phyloP scores from a whole-genome alignment of 1,140 invertebrate species.

The Cotesia chilonis region DNA sequence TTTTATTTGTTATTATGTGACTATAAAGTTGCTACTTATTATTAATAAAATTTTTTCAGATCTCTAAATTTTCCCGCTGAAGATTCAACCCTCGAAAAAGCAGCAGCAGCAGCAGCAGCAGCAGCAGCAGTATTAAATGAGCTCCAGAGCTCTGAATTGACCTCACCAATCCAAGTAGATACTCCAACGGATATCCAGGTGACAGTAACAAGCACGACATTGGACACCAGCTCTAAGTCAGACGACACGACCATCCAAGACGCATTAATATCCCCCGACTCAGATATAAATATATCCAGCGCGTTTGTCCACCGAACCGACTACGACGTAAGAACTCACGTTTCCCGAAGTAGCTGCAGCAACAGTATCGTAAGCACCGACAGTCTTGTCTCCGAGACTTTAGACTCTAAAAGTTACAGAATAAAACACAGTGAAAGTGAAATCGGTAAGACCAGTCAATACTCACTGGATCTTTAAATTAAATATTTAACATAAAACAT shows the following conservation, averaged over 20 bases:
- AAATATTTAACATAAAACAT: no score
- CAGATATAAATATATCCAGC: conserved; percentile 51
- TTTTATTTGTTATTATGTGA: neutral
- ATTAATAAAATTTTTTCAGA: neutral
- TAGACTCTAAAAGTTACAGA: conserved; percentile 54
- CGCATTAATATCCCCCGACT: conserved; percentile 59
- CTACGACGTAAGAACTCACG: conserved; percentile 38
- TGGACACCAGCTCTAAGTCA: conserved; percentile 54
- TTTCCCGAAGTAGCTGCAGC: conserved; percentile 50
- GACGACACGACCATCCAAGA: conserved; percentile 59
- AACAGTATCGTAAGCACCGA: conserved; percentile 58
- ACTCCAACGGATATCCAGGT: conserved; percentile 52
- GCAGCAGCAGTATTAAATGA: conserved; percentile 36
- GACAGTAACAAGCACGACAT: conserved; percentile 53
- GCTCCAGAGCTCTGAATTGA: conserved; percentile 44
- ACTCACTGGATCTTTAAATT: neutral
- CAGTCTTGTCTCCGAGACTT: conserved; percentile 53
- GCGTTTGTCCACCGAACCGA: conserved; percentile 46
- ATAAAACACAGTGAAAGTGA: conserved; percentile 60
- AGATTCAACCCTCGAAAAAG: conserved; percentile 31
- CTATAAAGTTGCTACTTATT: neutral
- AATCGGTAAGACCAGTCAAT: conserved; percentile 51
- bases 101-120: conserved; percentile 24
- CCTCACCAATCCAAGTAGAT: conserved; percentile 42
- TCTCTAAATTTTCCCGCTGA: conserved; percentile 30